These are phyloP conservation scores for Mycetomoellerius zeteki DNA, from an alignment of 1,140 invertebrate genomes.

Conservation along the genomic window DNA sequence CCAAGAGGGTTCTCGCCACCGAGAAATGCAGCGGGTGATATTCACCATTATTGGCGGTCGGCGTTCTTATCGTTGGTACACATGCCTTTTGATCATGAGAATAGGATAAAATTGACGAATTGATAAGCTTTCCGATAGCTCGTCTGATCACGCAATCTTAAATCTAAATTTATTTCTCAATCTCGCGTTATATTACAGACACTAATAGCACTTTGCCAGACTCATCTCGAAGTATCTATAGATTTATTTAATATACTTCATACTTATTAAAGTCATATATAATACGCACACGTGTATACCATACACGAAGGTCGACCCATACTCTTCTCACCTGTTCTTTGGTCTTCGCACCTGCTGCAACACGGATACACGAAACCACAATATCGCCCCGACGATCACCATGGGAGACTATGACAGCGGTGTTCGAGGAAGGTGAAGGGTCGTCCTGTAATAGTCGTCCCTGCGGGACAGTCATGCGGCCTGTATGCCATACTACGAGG, in stretches of 20 bases:
- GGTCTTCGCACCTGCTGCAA: constrained; percentile 42
- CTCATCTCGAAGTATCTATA: background rate
- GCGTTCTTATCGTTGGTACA: constrained; percentile 70
- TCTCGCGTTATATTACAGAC: background rate
- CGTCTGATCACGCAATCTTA: constrained; percentile 19
- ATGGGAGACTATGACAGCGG: constrained; percentile 38
- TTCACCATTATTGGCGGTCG: constrained; percentile 63
- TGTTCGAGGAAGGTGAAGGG: constrained; percentile 50
- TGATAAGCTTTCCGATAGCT: constrained; percentile 57
- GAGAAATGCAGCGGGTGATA: constrained; percentile 69
- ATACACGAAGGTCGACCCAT: background rate
- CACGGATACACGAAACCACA: constrained; percentile 20
- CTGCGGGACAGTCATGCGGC: constrained; percentile 69
- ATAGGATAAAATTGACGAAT: constrained; percentile 65
- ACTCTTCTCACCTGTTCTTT: background rate
- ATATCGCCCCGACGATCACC: constrained; percentile 42
- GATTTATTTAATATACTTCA: background rate
- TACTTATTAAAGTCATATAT: constrained; percentile 9
- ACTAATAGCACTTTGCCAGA: background rate
- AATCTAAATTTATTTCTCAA: constrained; percentile 32
- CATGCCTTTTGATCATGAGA: constrained; percentile 70
- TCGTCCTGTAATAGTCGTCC: constrained; percentile 65
- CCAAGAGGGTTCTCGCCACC: constrained; percentile 59
- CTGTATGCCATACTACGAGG: constrained; percentile 55
- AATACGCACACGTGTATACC: background rate